Percentiles rank a stretch among this genome's conserved stretches.
These are phyloP conservation scores for Rhodinocichla rosea DNA, from an alignment of 2,113 vertebrate genomes.

Conservation along the genomic window DNA sequence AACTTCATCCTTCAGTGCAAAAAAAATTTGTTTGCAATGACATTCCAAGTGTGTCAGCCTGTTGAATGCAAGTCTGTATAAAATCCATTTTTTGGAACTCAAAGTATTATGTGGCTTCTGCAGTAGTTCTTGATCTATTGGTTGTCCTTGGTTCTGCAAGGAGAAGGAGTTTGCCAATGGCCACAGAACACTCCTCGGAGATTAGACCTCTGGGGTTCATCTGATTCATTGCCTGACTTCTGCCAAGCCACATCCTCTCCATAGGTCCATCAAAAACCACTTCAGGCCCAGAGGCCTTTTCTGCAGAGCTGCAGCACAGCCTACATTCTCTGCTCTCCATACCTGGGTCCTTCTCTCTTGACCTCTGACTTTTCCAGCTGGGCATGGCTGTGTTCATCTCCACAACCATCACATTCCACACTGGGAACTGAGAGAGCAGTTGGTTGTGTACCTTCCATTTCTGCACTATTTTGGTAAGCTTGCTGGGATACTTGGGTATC, in stretches of 20 bases:
- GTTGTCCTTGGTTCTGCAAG: not conserved
- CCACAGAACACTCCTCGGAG: fast-evolving
- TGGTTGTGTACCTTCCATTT: not conserved
- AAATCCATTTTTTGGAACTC: not conserved
- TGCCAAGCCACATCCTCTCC: not conserved
- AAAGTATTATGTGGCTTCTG: not conserved
- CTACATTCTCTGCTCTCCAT: not conserved
- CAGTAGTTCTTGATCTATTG: not conserved
- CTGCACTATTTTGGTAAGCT: not conserved
- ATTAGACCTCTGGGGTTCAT: not conserved
- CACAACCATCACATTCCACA: not conserved
- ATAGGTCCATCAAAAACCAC: not conserved
- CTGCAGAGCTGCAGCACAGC: not conserved
- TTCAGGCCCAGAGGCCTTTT: not conserved
- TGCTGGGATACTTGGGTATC: not conserved
- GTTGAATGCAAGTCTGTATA: not conserved
- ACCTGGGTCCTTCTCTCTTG: not conserved
- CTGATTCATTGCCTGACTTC: not conserved
- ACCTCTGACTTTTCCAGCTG: not conserved
- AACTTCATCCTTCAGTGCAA: not conserved
- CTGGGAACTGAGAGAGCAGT: not conserved
- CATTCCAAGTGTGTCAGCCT: not conserved
- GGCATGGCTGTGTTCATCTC: fast-evolving
- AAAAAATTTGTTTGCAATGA: not conserved
- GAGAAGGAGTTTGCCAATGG: not conserved